These are phyloP conservation scores for Tiliacea aurago DNA, from an alignment of 2,888 invertebrate species.

Conservation along the genomic window DNA sequence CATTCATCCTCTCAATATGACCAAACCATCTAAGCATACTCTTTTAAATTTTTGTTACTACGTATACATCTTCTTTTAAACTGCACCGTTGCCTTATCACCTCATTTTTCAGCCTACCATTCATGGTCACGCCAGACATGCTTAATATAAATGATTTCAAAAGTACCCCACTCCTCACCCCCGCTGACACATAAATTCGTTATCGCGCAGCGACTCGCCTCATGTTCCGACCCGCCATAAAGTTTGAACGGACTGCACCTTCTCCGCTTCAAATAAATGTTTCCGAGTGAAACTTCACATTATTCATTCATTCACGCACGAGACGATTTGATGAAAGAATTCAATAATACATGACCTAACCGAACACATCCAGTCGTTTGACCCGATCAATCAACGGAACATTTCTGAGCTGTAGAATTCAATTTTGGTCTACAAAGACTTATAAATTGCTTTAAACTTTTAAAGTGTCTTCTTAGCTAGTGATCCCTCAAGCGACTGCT, in stretches of 20 bases:
- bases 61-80: too few relatives aligned
- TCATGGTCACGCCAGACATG: too few relatives aligned
- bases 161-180: too few relatives aligned
- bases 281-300: neutral
- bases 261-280: neutral
- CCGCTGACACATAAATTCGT: too few relatives aligned
- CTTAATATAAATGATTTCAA: too few relatives aligned
- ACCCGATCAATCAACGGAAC: conserved; percentile 57
- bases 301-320: neutral
- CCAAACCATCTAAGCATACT: too few relatives aligned
- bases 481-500: neutral
- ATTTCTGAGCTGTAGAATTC: conserved; percentile 42
- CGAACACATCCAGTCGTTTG: conserved; percentile 40
- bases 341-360: conserved; percentile 47
- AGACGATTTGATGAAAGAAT: conserved; percentile 24
- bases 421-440: conserved; percentile 37
- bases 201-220: too few relatives aligned
- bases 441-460: conserved; percentile 14
- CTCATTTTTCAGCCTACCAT: too few relatives aligned
- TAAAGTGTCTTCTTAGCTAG: neutral
- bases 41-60: too few relatives aligned
- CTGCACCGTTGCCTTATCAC: too few relatives aligned
- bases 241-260: too few relatives aligned
- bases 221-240: neutral
- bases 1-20: too few relatives aligned